These are phyloP conservation scores for Etheostoma cragini DNA, from an alignment of 2,113 vertebrate species.

Conservation along the genomic window DNA sequence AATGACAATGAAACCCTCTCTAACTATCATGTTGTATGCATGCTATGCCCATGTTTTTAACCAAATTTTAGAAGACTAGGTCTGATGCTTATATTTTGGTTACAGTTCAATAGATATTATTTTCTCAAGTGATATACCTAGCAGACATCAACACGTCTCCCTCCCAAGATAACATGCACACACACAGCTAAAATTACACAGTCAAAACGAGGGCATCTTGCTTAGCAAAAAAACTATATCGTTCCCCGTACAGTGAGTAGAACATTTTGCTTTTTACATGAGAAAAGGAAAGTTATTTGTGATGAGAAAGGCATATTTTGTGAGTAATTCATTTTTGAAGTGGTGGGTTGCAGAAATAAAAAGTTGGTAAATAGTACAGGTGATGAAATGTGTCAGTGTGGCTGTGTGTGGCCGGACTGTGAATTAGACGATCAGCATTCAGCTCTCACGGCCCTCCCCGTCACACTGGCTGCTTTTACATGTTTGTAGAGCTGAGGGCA, in stretches of 20 bases:
- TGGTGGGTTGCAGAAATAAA: slow-evolving; percentile 37
- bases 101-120: slow-evolving; percentile 33
- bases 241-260: neutral
- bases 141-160: slow-evolving; percentile 16
- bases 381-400: slow-evolving; percentile 69
- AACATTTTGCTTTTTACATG: slow-evolving; percentile 17
- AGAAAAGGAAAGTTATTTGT: neutral
- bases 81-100: slow-evolving; percentile 41
- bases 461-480: slow-evolving; percentile 76
- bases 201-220: slow-evolving; percentile 27
- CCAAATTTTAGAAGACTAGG: slow-evolving; percentile 32
- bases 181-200: slow-evolving; percentile 21
- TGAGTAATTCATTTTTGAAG: slow-evolving; percentile 34
- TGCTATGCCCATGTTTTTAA: slow-evolving; percentile 45
- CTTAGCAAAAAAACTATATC: slow-evolving; percentile 25
- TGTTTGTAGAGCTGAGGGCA: slow-evolving; percentile 67
- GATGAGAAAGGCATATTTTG: slow-evolving; percentile 22
- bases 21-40: slow-evolving; percentile 49
- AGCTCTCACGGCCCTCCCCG: slow-evolving; percentile 50
- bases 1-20: slow-evolving; percentile 30
- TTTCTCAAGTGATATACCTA: slow-evolving; percentile 57
- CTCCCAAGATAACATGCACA: slow-evolving; percentile 27
- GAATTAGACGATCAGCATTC: slow-evolving; percentile 78
- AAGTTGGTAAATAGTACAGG: slow-evolving; percentile 52
- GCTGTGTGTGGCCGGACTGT: slow-evolving; percentile 51